These are phyloP conservation scores for Trachythela sp. DNA, from an alignment of 64 coral and sea anemone species.

Conservation along the genomic window DNA sequence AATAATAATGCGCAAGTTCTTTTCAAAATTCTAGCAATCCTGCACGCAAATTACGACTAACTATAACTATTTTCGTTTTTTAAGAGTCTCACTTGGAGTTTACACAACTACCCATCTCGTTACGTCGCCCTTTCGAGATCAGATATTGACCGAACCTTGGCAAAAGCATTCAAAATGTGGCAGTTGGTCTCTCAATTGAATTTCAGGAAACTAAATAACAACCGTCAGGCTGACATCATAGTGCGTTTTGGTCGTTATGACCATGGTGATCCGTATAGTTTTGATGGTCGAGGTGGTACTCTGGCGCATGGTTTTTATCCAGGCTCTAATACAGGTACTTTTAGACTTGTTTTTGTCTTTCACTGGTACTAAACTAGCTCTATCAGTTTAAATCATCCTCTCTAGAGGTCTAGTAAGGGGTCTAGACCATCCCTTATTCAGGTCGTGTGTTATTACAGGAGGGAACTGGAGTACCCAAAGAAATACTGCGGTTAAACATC, in stretches of 20 bases:
- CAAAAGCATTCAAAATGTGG: constrained; percentile 53
- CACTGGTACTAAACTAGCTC: too few relatives aligned
- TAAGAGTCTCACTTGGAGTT: neutral
- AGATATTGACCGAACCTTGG: constrained; percentile 54
- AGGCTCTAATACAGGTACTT: neutral
- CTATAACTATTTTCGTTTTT: neutral
- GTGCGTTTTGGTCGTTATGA: constrained; percentile 51
- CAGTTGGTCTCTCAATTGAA: constrained; percentile 25
- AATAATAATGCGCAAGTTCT: too few relatives aligned
- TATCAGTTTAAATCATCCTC: too few relatives aligned
- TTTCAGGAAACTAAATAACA: constrained; percentile 31
- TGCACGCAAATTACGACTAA: neutral
- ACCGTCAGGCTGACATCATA: constrained; percentile 57
- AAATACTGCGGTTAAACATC: too few relatives aligned
- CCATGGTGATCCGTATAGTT: constrained; percentile 60
- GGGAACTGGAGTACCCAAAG: too few relatives aligned
- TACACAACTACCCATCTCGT: neutral
- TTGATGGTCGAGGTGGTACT: constrained; percentile 39
- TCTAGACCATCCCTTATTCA: too few relatives aligned
- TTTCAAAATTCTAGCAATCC: neutral
- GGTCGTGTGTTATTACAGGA: too few relatives aligned
- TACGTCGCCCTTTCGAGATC: neutral
- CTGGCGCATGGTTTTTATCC: constrained; percentile 35
- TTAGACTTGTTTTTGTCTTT: too few relatives aligned
- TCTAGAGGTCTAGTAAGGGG: too few relatives aligned